These are phyloP conservation scores for Drosophila meridionalis DNA, from an alignment of 2,888 invertebrate species.

Conservation along the genomic window DNA sequence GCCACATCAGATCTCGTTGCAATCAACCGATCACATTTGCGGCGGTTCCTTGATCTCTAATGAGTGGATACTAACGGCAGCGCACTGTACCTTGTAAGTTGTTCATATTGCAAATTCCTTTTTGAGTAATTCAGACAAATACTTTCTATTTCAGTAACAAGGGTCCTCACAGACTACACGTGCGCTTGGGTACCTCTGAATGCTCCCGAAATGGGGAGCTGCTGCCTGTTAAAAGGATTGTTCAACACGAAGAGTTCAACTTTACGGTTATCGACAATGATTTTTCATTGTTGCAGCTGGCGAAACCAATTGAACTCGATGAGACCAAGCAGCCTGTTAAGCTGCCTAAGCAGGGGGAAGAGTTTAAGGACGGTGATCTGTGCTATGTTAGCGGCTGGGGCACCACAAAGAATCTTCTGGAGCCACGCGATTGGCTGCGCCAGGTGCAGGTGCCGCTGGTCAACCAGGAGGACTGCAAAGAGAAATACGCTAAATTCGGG, in stretches of 20 bases:
- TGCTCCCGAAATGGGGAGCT: constrained; percentile 86
- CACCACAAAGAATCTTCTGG: constrained; percentile 77
- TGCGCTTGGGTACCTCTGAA: constrained; percentile 87
- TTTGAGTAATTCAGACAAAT: not conserved
- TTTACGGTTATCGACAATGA: constrained; percentile 87
- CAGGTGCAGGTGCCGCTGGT: constrained; percentile 86
- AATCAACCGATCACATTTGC: constrained; percentile 82
- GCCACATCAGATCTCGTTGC: constrained; percentile 84
- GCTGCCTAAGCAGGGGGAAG: constrained; percentile 83
- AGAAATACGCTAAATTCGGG: constrained; percentile 85
- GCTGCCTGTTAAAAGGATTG: constrained; percentile 85
- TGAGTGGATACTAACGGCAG: constrained; percentile 84
- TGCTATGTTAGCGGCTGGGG: constrained; percentile 85
- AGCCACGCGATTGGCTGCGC: constrained; percentile 84
- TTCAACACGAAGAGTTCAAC: constrained; percentile 86
- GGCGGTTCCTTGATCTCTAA: constrained; percentile 84
- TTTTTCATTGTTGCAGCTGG: constrained; percentile 87
- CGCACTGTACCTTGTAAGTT: constrained; percentile 84
- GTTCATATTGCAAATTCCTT: not conserved
- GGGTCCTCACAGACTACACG: constrained; percentile 66
- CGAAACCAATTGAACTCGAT: constrained; percentile 85
- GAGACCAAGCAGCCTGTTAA: constrained; percentile 85
- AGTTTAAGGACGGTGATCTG: constrained; percentile 78
- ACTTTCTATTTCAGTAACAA: constrained; percentile 64
- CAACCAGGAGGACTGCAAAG: constrained; percentile 85